Evolutionary conservation across 2,888 invertebrate genomes (phyloP).

Genomic region (Sisyra terminalis): DNA sequence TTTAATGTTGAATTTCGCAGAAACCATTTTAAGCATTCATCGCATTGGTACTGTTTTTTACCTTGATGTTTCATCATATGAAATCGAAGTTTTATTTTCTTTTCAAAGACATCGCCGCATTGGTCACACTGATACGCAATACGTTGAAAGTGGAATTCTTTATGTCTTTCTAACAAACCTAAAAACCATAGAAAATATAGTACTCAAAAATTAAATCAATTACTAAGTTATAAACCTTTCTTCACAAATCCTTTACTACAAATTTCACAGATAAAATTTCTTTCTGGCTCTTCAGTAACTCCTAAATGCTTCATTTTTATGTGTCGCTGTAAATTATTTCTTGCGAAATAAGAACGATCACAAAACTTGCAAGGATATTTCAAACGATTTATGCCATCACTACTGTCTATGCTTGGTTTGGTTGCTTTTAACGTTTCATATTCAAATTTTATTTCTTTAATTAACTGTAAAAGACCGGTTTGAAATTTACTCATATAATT

Average conservation of each 20-base stretch:
- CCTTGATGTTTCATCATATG: conserved; percentile 17
- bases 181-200: neutral
- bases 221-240: conserved; percentile 1
- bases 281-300: neutral
- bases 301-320: conserved; percentile 6
- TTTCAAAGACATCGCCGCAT: conserved; percentile 9
- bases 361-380: conserved; percentile 6
- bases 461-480: neutral
- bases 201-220: neutral
- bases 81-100: conserved; percentile 6
- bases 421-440: neutral
- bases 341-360: conserved; percentile 5
- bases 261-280: conserved; percentile 3
- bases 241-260: conserved; percentile 5
- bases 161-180: conserved; percentile 9
- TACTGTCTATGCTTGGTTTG: too few relatives aligned
- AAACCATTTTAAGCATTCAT: conserved; percentile 7
- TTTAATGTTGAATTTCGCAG: conserved; percentile 4
- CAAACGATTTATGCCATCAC: too few relatives aligned
- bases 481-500: too few relatives aligned
- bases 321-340: conserved; percentile 6
- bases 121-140: conserved; percentile 9
- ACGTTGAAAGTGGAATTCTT: conserved; percentile 9
- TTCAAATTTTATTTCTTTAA: neutral
- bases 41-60: conserved; percentile 20